phyloP scores from a whole-genome alignment of 1,140 invertebrate species.

The Ceratoteleas bidentatus region DNA sequence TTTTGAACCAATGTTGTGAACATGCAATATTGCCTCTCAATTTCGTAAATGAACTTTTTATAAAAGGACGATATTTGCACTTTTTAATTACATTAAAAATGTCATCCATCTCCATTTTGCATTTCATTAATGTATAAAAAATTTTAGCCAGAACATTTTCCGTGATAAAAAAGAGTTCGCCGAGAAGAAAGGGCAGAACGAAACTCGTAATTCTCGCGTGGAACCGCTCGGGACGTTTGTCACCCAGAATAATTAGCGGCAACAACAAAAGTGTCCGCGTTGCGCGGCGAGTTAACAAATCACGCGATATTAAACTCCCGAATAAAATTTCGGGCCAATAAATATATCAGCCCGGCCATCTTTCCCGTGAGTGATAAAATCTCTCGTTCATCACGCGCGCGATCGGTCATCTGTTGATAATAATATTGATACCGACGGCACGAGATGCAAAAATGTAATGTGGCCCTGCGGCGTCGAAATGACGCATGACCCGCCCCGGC shows the following conservation, averaged over 20 bases:
- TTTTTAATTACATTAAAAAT: no score
- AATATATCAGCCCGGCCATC: constrained; percentile 46
- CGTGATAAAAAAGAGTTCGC: no score
- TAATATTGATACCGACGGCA: constrained; percentile 46
- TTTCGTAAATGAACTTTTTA: no score
- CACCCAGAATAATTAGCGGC: constrained; percentile 16
- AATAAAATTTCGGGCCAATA: constrained; percentile 46
- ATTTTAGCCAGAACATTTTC: no score
- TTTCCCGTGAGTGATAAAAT: constrained; percentile 52
- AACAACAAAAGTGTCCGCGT: constrained; percentile 8
- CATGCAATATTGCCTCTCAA: no score
- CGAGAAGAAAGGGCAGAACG: neutral
- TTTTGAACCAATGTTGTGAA: no score
- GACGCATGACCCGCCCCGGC: constrained; percentile 29
- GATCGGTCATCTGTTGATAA: constrained; percentile 52
- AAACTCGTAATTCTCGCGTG: neutral
- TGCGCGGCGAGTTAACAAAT: constrained; percentile 22
- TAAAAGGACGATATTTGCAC: no score
- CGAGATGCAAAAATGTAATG: constrained; percentile 50
- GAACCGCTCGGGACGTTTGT: constrained; percentile 7
- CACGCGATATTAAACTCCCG: constrained; percentile 24
- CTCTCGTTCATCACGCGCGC: constrained; percentile 52
- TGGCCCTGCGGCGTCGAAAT: constrained; percentile 32
- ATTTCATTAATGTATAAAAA: no score
- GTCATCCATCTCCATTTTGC: no score